Evolutionary conservation across 2,797 vertebrate species (phyloP).

Genomic region (Semotilus atromaculatus): DNA sequence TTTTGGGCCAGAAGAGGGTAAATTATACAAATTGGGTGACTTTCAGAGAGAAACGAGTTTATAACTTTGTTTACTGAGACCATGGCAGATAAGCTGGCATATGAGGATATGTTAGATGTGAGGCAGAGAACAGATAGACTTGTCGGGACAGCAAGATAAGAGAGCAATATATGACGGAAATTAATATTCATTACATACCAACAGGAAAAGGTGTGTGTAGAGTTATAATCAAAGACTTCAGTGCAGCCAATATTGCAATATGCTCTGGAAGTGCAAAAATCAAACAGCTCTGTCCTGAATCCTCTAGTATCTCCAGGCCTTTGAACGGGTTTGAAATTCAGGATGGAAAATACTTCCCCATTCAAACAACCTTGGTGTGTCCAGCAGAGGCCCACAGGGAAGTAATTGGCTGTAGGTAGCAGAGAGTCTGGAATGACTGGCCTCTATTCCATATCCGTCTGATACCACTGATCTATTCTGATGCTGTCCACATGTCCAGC

Average conservation of each 20-base stretch:
- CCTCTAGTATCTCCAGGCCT: conserved; percentile 16
- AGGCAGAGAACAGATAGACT: background rate
- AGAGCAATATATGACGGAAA: background rate
- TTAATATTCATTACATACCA: conserved; percentile 43
- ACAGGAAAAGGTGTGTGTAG: conserved; percentile 33
- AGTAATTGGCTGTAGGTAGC: conserved; percentile 38
- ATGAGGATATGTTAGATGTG: background rate
- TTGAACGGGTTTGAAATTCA: conserved; percentile 48
- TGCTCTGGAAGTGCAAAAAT: conserved; percentile 15
- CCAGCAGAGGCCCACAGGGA: conserved; percentile 22
- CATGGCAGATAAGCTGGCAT: background rate
- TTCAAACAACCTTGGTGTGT: conserved; percentile 42
- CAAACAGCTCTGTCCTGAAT: conserved; percentile 21
- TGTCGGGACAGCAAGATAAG: conserved; percentile 3
- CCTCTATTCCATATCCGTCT: conserved; percentile 43
- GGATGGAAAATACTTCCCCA: conserved; percentile 45
- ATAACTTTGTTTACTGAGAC: conserved; percentile 17
- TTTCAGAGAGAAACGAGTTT: conserved; percentile 22
- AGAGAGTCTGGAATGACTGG: conserved; percentile 39
- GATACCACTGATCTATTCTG: conserved; percentile 52
- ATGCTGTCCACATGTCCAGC: conserved; percentile 29
- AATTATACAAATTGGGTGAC: conserved; percentile 25
- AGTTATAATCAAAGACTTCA: conserved; percentile 34
- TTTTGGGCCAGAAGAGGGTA: background rate
- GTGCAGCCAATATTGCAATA: conserved; percentile 28